Conservation (phyloP, 2,797 vertebrate genomes). For the Siniperca obscura region DNA sequence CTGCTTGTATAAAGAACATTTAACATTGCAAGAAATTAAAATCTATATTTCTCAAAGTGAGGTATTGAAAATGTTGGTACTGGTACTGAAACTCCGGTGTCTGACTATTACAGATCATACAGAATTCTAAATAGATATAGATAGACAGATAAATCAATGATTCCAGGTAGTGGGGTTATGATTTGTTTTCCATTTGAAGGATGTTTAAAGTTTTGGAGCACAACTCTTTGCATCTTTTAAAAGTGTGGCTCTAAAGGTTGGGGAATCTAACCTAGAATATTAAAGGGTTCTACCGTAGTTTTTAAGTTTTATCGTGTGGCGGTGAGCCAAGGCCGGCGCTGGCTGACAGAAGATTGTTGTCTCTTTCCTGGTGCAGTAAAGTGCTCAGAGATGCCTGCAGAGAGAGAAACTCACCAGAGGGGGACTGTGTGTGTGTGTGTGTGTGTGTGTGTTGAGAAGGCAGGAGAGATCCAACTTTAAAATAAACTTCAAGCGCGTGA, state of each 20-base stretch:
- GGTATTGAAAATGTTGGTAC: background rate
- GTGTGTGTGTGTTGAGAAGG: slow-evolving; percentile 3
- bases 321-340: slow-evolving; percentile 43
- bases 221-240: slow-evolving; percentile 48
- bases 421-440: slow-evolving; percentile 1
- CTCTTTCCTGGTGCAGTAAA: slow-evolving; percentile 80
- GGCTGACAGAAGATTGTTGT: slow-evolving; percentile 73
- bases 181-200: background rate
- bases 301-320: background rate
- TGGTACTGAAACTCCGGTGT: background rate
- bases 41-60: background rate
- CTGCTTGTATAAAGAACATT: background rate
- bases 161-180: no score
- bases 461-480: background rate
- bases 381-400: slow-evolving; percentile 83
- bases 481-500: background rate
- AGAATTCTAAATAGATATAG: no score
- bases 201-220: slow-evolving; percentile 28
- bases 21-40: background rate
- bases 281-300: background rate
- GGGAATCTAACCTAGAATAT: background rate
- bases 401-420: slow-evolving; percentile 31
- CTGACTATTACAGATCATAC: no score
- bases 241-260: slow-evolving; percentile 30
- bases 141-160: no score